A percentile compares a stretch with the other conserved stretches of the same genome.
These are phyloP conservation scores for Amia ocellicauda DNA, from an alignment of 2,113 vertebrate genomes.

Conservation along the genomic window DNA sequence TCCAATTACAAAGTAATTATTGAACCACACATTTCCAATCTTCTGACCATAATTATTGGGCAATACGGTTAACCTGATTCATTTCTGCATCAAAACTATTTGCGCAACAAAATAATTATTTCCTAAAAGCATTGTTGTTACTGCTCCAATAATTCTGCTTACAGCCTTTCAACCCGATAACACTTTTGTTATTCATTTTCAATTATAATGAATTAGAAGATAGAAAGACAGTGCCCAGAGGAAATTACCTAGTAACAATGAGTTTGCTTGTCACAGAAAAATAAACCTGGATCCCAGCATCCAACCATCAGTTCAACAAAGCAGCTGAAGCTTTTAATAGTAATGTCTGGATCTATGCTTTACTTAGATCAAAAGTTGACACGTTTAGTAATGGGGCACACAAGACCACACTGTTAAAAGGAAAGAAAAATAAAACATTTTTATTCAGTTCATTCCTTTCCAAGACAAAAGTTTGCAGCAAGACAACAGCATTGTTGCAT, in stretches of 20 bases:
- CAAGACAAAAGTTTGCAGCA: too few relatives aligned
- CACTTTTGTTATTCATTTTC: constrained; percentile 6
- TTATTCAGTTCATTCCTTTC: too few relatives aligned
- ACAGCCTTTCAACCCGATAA: constrained; percentile 1
- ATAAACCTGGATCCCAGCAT: too few relatives aligned
- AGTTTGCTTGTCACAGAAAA: neutral
- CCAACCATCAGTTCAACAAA: too few relatives aligned
- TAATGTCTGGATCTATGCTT: too few relatives aligned
- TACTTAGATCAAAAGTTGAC: too few relatives aligned
- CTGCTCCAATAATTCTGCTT: neutral
- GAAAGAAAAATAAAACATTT: too few relatives aligned
- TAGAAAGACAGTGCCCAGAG: neutral
- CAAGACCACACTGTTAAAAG: too few relatives aligned
- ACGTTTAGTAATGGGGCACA: too few relatives aligned
- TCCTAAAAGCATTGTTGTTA: neutral
- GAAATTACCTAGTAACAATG: constrained; percentile 10
- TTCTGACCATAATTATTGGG: neutral
- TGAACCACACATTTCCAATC: neutral
- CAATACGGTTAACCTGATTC: neutral
- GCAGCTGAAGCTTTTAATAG: too few relatives aligned
- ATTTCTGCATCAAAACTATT: too few relatives aligned
- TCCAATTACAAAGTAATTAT: neutral
- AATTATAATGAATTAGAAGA: constrained; percentile 7
- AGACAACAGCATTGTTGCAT: too few relatives aligned
- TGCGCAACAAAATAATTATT: neutral